Evolutionary conservation across 1,140 invertebrate genomes (phyloP).

Genomic region (Diorhabda elongata): DNA sequence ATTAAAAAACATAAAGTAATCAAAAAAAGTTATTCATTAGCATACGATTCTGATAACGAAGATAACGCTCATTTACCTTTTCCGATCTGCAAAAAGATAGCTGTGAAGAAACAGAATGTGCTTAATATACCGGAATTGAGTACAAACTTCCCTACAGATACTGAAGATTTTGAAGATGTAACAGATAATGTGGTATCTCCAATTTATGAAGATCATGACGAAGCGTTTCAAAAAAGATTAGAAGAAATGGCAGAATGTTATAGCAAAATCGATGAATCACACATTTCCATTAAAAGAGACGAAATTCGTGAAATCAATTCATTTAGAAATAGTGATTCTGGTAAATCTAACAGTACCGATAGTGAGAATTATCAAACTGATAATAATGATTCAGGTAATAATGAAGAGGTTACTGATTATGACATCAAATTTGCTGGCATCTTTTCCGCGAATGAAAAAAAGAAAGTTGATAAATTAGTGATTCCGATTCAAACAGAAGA

Average conservation of each 20-base stretch:
- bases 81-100: conserved; percentile 27
- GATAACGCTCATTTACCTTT: conserved; percentile 25
- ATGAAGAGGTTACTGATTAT: neutral
- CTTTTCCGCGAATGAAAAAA: neutral
- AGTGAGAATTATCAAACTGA: conserved; percentile 18
- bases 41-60: conserved; percentile 30
- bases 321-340: neutral
- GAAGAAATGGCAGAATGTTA: conserved; percentile 24
- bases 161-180: conserved; percentile 30
- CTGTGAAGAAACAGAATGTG: conserved; percentile 18
- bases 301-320: neutral
- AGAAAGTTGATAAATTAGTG: neutral
- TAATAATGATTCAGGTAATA: neutral
- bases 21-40: conserved; percentile 14
- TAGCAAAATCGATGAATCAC: conserved; percentile 21
- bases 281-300: neutral
- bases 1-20: conserved; percentile 5
- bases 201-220: conserved; percentile 15
- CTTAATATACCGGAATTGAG: conserved; percentile 30
- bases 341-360: conserved; percentile 19
- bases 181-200: conserved; percentile 14
- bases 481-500: conserved; percentile 21
- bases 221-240: conserved; percentile 24
- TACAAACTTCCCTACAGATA: conserved; percentile 30
- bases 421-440: conserved; percentile 21